Percentiles rank a stretch among this genome's conserved stretches.
Evolutionary conservation across 1,140 invertebrate genomes (phyloP).

Genomic region (Piezodorus guildinii): DNA sequence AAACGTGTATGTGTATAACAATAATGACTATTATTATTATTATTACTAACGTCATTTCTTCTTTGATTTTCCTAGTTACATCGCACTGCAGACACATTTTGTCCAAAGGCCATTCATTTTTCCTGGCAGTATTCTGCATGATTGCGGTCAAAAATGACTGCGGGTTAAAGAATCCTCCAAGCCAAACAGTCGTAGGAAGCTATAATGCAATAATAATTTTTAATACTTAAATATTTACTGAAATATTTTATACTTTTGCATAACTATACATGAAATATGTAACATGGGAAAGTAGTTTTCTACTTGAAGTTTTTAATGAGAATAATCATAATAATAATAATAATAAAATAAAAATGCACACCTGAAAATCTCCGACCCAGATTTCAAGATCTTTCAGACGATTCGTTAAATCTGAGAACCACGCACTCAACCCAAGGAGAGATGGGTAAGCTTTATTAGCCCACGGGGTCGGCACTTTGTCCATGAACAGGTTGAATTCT

Average conservation of each 20-base stretch:
- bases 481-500: slow-evolving; percentile 72
- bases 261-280: too few relatives aligned
- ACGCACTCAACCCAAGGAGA: slow-evolving; percentile 65
- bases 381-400: slow-evolving; percentile 64
- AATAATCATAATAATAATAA: too few relatives aligned
- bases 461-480: slow-evolving; percentile 75
- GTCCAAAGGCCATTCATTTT: slow-evolving; percentile 91
- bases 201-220: too few relatives aligned
- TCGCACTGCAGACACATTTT: slow-evolving; percentile 92
- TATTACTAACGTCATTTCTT: slow-evolving; percentile 59
- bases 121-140: slow-evolving; percentile 90
- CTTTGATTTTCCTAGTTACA: slow-evolving; percentile 81
- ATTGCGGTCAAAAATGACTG: slow-evolving; percentile 94
- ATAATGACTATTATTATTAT: too few relatives aligned
- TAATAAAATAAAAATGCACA: slow-evolving; percentile 33
- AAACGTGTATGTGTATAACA: too few relatives aligned
- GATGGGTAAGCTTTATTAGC: slow-evolving; percentile 78
- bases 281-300: too few relatives aligned
- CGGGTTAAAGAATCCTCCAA: slow-evolving; percentile 91
- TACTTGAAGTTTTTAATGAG: too few relatives aligned
- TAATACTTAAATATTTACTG: too few relatives aligned
- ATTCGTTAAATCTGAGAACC: slow-evolving; percentile 76
- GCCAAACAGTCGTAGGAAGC: slow-evolving; percentile 77
- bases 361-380: slow-evolving; percentile 67
- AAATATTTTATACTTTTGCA: too few relatives aligned